Percentiles rank a stretch among this genome's conserved stretches.
phyloP scores from a whole-genome alignment of 2,888 invertebrate genomes.

The Kryphioiulus occultus region DNA sequence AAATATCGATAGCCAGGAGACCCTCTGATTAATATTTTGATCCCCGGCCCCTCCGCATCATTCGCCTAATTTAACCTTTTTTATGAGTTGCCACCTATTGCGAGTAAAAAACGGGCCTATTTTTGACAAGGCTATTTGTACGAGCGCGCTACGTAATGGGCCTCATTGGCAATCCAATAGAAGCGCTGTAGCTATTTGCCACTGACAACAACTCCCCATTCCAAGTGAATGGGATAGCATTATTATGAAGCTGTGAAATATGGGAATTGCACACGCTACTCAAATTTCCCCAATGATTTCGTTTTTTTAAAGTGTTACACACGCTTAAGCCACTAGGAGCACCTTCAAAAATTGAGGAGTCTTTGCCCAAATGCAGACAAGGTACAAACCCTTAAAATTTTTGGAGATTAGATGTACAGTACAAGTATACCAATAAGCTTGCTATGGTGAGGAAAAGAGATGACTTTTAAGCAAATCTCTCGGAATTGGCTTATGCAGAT shows the following conservation, averaged over 20 bases:
- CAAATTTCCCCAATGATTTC: slow-evolving; percentile 28
- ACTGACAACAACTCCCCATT: slow-evolving; percentile 20
- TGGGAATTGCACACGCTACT: neutral
- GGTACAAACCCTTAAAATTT: neutral
- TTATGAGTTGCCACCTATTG: neutral
- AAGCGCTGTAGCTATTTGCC: neutral
- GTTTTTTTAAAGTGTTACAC: neutral
- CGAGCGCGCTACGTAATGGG: neutral
- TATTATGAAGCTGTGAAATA: neutral
- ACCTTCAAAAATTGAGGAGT: neutral
- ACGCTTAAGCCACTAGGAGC: neutral
- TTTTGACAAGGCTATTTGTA: slow-evolving; percentile 30
- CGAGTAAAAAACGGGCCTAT: neutral
- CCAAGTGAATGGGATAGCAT: neutral
- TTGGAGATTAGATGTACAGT: neutral
- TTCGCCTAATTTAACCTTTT: slow-evolving; percentile 35
- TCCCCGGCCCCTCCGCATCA: neutral
- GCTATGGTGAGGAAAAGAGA: too few relatives aligned
- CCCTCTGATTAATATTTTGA: slow-evolving; percentile 35
- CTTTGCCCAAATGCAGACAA: neutral
- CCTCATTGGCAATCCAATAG: slow-evolving; percentile 12
- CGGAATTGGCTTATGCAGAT: too few relatives aligned
- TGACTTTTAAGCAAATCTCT: too few relatives aligned
- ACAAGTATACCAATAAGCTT: too few relatives aligned
- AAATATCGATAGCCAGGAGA: slow-evolving; percentile 28